Conservation (phyloP, 1,140 invertebrate genomes). For the Hypothenemus hampei region DNA sequence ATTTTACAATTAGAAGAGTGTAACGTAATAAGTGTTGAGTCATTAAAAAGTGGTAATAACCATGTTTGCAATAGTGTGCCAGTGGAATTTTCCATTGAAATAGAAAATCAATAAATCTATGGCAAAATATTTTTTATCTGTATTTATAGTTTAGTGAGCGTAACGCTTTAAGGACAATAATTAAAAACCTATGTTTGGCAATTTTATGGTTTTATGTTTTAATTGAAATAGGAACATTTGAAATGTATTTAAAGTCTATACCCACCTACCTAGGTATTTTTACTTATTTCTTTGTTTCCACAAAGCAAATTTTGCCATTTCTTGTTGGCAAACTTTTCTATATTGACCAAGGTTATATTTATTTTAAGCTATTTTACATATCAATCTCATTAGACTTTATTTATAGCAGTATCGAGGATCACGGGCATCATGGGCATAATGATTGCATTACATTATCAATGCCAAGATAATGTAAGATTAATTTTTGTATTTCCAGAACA, state of each 20-base stretch:
- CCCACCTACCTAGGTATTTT: no score
- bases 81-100: slow-evolving; percentile 19
- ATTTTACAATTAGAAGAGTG: no score
- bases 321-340: neutral
- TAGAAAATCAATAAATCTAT: slow-evolving; percentile 16
- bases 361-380: slow-evolving; percentile 1
- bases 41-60: no score
- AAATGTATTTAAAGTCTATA: no score
- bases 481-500: slow-evolving; percentile 14
- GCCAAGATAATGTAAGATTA: neutral
- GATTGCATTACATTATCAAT: neutral
- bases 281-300: neutral
- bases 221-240: no score
- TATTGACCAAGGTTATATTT: slow-evolving; percentile 2
- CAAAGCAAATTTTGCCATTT: neutral
- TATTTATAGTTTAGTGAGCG: neutral
- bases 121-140: neutral
- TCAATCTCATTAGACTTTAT: neutral
- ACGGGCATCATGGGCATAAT: slow-evolving; percentile 1
- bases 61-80: no score
- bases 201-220: no score
- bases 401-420: slow-evolving; percentile 5
- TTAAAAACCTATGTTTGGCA: no score
- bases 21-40: no score
- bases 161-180: no score